A percentile compares a stretch with the other conserved stretches of the same genome.
Conservation (phyloP, 2,888 invertebrate species). For the Incurvaria masculella region DNA sequence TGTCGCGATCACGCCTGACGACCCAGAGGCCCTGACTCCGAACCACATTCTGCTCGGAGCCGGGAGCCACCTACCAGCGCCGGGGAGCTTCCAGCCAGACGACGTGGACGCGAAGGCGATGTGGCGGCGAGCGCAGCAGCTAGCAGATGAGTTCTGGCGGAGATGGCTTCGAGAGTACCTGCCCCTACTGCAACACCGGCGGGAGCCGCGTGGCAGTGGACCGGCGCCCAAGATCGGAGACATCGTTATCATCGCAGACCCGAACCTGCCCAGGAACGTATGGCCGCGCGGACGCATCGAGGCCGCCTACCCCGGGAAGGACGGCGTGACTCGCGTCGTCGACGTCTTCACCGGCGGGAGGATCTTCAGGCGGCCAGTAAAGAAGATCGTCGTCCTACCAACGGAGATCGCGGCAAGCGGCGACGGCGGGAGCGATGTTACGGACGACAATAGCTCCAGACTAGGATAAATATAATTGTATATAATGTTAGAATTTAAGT, state of each 20-base stretch:
- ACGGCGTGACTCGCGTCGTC: constrained; percentile 9
- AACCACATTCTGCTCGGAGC: background rate
- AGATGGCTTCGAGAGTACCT: constrained; percentile 9
- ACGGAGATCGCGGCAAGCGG: background rate
- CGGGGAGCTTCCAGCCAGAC: background rate
- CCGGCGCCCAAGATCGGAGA: constrained; percentile 5
- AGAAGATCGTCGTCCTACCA: background rate
- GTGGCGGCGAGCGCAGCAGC: constrained; percentile 7
- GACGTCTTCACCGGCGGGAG: constrained; percentile 6
- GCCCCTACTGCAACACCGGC: constrained; percentile 6
- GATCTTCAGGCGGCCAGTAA: constrained; percentile 6
- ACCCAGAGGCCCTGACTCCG: constrained; percentile 4
- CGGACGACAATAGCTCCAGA: no score
- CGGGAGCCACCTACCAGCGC: background rate
- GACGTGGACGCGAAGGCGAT: background rate
- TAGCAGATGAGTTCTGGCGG: constrained; percentile 10
- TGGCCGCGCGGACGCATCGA: constrained; percentile 9
- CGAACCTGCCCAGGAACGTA: constrained; percentile 9
- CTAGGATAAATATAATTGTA: no score
- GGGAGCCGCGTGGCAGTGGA: background rate
- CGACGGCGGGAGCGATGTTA: background rate
- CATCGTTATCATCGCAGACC: constrained; percentile 8
- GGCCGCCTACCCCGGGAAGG: constrained; percentile 6
- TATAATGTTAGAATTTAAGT: no score
- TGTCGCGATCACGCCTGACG: background rate